Percentiles rank a stretch among this genome's conserved stretches.
Evolutionary conservation across 2,113 vertebrate genomes (phyloP).

Genomic region (Abramis brama): DNA sequence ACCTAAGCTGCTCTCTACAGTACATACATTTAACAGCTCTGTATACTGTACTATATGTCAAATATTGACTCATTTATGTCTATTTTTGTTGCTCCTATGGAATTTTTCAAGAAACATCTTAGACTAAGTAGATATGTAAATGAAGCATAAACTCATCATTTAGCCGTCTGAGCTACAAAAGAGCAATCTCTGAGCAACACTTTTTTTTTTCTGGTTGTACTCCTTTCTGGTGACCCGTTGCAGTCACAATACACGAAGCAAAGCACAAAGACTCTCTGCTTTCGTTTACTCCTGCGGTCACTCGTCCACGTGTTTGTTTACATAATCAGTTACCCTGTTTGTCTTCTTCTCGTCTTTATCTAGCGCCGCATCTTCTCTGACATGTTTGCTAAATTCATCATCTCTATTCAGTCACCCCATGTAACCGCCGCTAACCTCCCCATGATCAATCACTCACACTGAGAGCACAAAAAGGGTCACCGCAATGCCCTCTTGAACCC

Average conservation of each 20-base stretch:
- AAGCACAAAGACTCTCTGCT: conserved; percentile 36
- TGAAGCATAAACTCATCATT: not conserved
- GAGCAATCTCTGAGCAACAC: too few relatives aligned
- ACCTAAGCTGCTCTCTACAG: not conserved
- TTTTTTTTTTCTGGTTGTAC: not conserved
- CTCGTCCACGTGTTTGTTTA: conserved; percentile 69
- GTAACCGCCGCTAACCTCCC: conserved; percentile 56
- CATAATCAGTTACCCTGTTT: conserved; percentile 59
- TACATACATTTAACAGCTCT: not conserved
- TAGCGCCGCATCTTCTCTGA: conserved; percentile 56
- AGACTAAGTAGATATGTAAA: not conserved
- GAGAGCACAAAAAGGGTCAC: not conserved
- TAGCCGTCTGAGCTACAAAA: not conserved
- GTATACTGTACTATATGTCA: not conserved
- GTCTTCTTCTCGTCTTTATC: conserved; percentile 60
- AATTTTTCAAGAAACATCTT: not conserved
- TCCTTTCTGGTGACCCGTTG: conserved; percentile 1
- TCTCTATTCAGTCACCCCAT: conserved; percentile 64
- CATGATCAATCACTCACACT: conserved; percentile 48
- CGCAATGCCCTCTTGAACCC: conserved; percentile 20
- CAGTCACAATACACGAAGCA: not conserved
- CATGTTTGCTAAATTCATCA: conserved; percentile 63
- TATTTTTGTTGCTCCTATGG: not conserved
- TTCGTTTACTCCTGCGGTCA: conserved; percentile 47
- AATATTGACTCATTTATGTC: not conserved